Conservation (phyloP, 1,140 invertebrate species). For the Drosophila pallidifrons region DNA sequence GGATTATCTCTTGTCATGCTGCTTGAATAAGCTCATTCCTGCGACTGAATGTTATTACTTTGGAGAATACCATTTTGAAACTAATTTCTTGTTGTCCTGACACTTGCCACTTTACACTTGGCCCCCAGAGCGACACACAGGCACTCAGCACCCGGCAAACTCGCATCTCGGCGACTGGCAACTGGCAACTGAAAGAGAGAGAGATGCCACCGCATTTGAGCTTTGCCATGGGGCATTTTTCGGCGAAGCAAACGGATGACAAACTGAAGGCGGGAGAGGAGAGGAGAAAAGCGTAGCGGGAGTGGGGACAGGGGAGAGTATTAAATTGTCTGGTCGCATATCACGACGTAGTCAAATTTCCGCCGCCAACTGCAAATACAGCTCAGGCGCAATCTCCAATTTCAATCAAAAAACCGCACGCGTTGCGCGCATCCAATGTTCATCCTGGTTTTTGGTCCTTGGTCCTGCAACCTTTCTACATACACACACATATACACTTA, state of each 20-base stretch:
- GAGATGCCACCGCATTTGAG: slow-evolving; percentile 55
- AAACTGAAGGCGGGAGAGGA: too few species aligned
- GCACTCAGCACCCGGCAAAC: slow-evolving; percentile 5
- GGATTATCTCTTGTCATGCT: not conserved
- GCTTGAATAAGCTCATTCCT: slow-evolving; percentile 23
- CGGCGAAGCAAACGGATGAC: slow-evolving; percentile 18
- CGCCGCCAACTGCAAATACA: slow-evolving; percentile 67
- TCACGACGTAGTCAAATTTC: slow-evolving; percentile 79
- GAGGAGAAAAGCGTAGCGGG: too few species aligned
- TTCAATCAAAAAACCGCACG: slow-evolving; percentile 79
- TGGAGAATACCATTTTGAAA: slow-evolving; percentile 59
- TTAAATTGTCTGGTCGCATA: slow-evolving; percentile 77
- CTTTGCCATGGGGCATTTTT: slow-evolving; percentile 62
- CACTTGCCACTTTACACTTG: slow-evolving; percentile 43
- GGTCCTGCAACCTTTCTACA: not conserved
- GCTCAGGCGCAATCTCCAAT: slow-evolving; percentile 74
- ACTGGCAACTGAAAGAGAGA: slow-evolving; percentile 30
- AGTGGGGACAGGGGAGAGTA: slow-evolving; percentile 17
- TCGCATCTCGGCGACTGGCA: not conserved
- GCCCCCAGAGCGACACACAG: slow-evolving; percentile 14
- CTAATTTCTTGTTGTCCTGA: slow-evolving; percentile 69
- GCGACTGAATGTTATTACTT: slow-evolving; percentile 13
- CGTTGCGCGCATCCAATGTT: slow-evolving; percentile 39
- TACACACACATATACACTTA: not conserved
- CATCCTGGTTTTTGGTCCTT: slow-evolving; percentile 4